Base-by-base conservation (phyloP, 1,140 invertebrate species). In the Alviniconcha marisindica region DNA sequence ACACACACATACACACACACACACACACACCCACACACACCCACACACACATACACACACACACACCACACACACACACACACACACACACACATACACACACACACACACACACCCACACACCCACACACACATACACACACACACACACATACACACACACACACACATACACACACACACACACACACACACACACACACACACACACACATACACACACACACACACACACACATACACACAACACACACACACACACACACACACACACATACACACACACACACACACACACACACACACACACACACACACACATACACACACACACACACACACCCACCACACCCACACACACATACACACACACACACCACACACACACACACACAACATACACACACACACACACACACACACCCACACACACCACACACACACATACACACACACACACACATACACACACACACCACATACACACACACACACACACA, bases 91-190 rank as follows among this genome's bases (percentile, higher is more conserved):
- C n/a, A n/a, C n/a, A n/a, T n/a, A n/a, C n/a, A n/a, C n/a, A n/a
- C n/a, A n/a, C n/a, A n/a, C n/a, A n/a, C n/a, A n/a, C n/a, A n/a
- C n/a, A n/a, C n/a, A n/a, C n/a, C n/a, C n/a, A n/a, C n/a, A n/a
- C n/a, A n/a, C n/a, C n/a, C n/a, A 31, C 63, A 69, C 5, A 36
- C 36, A 71, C 4, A 18, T 38, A 18, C 7, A 4, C 18, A 66
- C 60, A 28, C 31, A 33, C 60, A 66, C 5, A 33, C 60, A 66
- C 60, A 66, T n/a, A 66, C 60, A 66, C 60, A 66, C 60, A 66
- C 60, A 66, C 31, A 33, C 31, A 33, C 24, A 66, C 31, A 7
- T 7, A 66, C 60, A 33, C 7, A 66, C 24, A n/a, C 60, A 24
- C 51, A 24, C n/a, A 24, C 51, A 56, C 51, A 12, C 51, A 56